A percentile compares a stretch with the other conserved stretches of the same genome.
Evolutionary conservation across 2,797 vertebrate species (phyloP).

Genomic region (Florisuga fusca): DNA sequence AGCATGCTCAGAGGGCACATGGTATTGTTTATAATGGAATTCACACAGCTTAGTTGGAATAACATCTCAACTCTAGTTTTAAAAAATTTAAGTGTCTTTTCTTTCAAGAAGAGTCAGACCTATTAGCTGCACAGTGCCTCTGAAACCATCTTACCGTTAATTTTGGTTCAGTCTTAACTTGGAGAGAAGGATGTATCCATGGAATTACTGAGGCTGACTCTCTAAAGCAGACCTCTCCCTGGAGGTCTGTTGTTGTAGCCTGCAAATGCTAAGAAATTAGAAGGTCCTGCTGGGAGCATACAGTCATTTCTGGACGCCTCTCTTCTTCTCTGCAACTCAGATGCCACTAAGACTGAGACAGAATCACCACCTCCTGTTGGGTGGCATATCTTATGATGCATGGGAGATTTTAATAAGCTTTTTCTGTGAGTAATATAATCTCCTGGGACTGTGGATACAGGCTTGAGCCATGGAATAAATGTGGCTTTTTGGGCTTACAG

Average conservation of each 20-base stretch:
- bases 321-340: slow-evolving; percentile 11
- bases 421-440: slow-evolving; percentile 71
- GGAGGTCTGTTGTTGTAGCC: not conserved
- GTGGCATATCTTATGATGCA: slow-evolving; percentile 68
- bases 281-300: not conserved
- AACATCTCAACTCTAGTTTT: not conserved
- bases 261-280: slow-evolving; percentile 10
- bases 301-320: not conserved
- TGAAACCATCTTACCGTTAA: not conserved
- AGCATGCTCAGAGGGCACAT: not conserved
- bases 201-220: not conserved
- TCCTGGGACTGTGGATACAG: slow-evolving; percentile 47
- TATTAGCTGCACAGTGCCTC: not conserved
- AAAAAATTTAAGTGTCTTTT: not conserved
- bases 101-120: not conserved
- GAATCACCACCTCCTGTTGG: slow-evolving; percentile 26
- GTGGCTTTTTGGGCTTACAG: slow-evolving; percentile 55
- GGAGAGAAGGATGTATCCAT: not conserved
- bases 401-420: slow-evolving; percentile 65
- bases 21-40: not conserved
- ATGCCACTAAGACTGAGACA: slow-evolving; percentile 14
- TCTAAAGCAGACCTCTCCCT: not conserved
- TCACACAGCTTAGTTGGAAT: slow-evolving; percentile 3
- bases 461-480: slow-evolving; percentile 61
- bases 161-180: not conserved